phyloP scores from a whole-genome alignment of 2,888 invertebrate genomes.

The Lampropteryx suffumata region DNA sequence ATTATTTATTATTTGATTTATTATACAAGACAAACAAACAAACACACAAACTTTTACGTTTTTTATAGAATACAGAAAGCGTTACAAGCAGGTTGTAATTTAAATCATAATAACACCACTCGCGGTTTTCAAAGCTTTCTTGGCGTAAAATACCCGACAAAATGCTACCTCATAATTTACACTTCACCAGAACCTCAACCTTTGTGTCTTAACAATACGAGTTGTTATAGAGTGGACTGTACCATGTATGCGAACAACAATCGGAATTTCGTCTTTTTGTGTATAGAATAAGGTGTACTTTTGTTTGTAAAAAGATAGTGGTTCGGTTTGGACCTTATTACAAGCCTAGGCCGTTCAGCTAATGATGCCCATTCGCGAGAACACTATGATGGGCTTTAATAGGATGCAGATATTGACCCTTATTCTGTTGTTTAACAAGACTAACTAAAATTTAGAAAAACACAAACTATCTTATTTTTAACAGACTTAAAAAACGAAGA shows the following conservation, averaged over 20 bases:
- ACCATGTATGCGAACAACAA: not conserved
- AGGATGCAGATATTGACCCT: conserved; percentile 25
- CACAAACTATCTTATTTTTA: no score
- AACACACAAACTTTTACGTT: no score
- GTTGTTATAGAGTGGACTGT: conserved; percentile 6
- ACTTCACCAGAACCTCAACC: not conserved
- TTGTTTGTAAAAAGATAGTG: conserved; percentile 1
- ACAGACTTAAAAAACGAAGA: no score
- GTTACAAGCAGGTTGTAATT: conserved; percentile 25
- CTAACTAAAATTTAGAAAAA: no score
- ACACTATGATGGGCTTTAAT: conserved; percentile 21
- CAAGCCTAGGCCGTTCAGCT: conserved; percentile 9
- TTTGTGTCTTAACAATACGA: not conserved
- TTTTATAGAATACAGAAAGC: not conserved
- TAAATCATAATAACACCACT: conserved; percentile 25
- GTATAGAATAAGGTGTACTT: conserved; percentile 5
- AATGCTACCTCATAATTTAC: not conserved
- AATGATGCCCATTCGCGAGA: conserved; percentile 33
- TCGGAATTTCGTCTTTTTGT: not conserved
- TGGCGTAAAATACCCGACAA: conserved; percentile 17
- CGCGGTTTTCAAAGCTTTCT: conserved; percentile 22
- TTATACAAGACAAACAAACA: no score
- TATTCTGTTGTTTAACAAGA: no score
- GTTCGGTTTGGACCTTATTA: conserved; percentile 11
- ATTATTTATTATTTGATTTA: no score